These are phyloP conservation scores for Tonatia bakeri DNA, from an alignment of 2,113 vertebrate genomes.

Conservation along the genomic window DNA sequence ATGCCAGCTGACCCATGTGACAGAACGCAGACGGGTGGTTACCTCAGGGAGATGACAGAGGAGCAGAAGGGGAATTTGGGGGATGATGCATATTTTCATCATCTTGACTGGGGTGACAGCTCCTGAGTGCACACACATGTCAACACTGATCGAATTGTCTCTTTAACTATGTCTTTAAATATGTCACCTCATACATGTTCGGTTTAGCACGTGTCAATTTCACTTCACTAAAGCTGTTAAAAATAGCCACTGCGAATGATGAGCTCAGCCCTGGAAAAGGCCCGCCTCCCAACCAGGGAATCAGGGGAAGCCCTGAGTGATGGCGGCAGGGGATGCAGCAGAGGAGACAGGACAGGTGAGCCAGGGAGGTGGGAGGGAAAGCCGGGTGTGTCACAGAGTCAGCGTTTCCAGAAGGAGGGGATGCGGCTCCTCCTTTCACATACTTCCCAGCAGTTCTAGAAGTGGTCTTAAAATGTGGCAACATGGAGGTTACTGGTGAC, in stretches of 20 bases:
- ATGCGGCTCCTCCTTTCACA: accelerated
- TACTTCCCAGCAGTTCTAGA: background rate
- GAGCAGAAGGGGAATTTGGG: background rate
- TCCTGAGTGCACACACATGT: background rate
- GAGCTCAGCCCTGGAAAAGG: background rate
- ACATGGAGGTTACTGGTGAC: background rate
- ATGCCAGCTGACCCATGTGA: background rate
- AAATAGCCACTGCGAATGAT: background rate
- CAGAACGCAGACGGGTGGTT: background rate
- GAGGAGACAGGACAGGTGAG: background rate
- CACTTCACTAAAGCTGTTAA: background rate
- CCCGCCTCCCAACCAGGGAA: background rate
- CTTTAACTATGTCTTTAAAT: slow-evolving; percentile 34
- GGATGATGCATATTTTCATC: slow-evolving; percentile 13
- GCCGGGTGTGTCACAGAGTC: background rate
- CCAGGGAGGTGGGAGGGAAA: background rate
- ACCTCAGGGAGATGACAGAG: background rate
- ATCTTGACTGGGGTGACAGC: background rate
- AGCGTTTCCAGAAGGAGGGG: background rate
- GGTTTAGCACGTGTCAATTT: slow-evolving; percentile 20
- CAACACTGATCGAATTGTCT: slow-evolving; percentile 11
- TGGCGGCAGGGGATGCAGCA: background rate
- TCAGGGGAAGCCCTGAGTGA: background rate
- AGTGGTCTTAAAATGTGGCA: accelerated
- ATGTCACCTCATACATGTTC: slow-evolving; percentile 12